Conservation (phyloP, 2,113 vertebrate genomes). For the cat (Felis catus) region DNA sequence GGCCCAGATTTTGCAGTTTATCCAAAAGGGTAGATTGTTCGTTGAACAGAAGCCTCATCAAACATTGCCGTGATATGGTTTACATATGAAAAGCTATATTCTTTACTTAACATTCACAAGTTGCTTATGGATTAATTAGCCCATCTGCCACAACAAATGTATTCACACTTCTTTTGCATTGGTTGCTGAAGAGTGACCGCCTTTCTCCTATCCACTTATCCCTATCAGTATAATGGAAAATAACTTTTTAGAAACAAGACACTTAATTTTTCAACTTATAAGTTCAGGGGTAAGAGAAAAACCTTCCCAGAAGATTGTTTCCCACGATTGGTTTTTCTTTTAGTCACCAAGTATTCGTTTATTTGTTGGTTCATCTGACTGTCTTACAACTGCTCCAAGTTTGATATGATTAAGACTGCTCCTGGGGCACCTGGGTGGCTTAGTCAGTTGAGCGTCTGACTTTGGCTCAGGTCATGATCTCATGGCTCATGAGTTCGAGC, state of each 20-base stretch:
- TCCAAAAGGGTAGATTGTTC: constrained; percentile 69
- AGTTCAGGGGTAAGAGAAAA: not conserved
- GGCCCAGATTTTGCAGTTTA: constrained; percentile 71
- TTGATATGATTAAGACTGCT: not conserved
- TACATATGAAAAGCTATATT: constrained; percentile 83
- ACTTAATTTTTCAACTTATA: constrained; percentile 54
- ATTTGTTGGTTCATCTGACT: not conserved
- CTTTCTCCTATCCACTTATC: constrained; percentile 75
- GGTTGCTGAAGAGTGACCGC: constrained; percentile 78
- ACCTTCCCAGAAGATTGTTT: not conserved
- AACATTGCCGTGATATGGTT: constrained; percentile 74
- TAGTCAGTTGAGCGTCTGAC: too few relatives aligned
- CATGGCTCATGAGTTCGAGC: too few relatives aligned
- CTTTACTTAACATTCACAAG: constrained; percentile 89
- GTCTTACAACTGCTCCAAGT: not conserved
- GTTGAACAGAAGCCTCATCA: constrained; percentile 82
- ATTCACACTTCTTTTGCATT: constrained; percentile 80
- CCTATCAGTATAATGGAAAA: constrained; percentile 73
- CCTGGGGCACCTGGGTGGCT: too few relatives aligned
- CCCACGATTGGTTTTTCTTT: not conserved
- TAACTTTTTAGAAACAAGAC: constrained; percentile 60
- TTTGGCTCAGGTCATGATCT: too few relatives aligned
- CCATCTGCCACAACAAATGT: constrained; percentile 90
- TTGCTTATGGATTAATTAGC: constrained; percentile 91
- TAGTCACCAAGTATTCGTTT: not conserved